Evolutionary conservation across 2,888 invertebrate genomes (phyloP).

Genomic region (Ametastegia equiseti): DNA sequence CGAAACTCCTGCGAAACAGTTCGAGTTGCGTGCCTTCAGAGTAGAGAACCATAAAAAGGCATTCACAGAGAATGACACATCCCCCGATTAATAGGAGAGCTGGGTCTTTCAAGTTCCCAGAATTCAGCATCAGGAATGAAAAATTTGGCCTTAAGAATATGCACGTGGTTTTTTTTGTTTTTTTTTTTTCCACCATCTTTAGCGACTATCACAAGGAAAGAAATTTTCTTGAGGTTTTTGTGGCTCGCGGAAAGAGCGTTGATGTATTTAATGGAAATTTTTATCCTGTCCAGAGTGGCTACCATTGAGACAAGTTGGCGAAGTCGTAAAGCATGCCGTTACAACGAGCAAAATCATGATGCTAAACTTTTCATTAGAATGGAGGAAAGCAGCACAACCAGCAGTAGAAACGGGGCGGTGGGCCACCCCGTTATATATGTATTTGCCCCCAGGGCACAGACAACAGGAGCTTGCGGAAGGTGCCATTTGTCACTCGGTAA

Average conservation of each 20-base stretch:
- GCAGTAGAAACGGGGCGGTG: background rate
- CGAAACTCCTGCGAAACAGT: constrained; percentile 37
- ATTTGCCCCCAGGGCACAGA: constrained; percentile 26
- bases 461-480: constrained; percentile 36
- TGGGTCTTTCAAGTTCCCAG: too few relatives aligned
- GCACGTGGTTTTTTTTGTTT: too few relatives aligned
- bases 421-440: constrained; percentile 15
- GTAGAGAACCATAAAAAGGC: constrained; percentile 12
- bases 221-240: too few relatives aligned
- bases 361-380: constrained; percentile 43
- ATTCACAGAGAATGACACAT: background rate
- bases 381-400: background rate
- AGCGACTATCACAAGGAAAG: too few relatives aligned
- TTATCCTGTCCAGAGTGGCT: background rate
- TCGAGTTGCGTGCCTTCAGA: background rate
- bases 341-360: constrained; percentile 38
- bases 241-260: background rate
- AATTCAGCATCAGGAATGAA: too few relatives aligned
- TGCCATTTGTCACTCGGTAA: constrained; percentile 42
- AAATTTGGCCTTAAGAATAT: too few relatives aligned
- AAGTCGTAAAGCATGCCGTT: constrained; percentile 16
- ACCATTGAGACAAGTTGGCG: background rate
- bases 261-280: constrained; percentile 8
- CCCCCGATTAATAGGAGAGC: too few relatives aligned
- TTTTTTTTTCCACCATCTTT: too few relatives aligned